Evolutionary conservation across 2,888 invertebrate genomes (phyloP), one percentile per base, ranked within the genome.

Genomic region (Polylopha cassiicola): DNA sequence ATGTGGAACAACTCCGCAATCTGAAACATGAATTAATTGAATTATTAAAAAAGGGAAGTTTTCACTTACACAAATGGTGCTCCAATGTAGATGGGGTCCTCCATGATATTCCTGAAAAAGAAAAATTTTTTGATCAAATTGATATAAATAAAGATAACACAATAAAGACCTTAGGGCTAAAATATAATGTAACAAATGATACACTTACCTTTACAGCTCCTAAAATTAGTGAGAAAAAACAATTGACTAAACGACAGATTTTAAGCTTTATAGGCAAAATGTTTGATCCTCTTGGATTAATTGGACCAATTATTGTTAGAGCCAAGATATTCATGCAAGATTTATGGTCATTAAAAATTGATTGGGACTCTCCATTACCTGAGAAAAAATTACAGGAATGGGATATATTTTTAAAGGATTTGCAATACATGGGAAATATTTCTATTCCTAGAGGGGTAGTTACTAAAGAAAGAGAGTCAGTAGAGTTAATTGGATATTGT

Each of bases 241-340:
- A 15, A 4, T 15, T 11, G n/a, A 22, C 37, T 13, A 37, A 37
- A 27, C 13, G 17, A 9, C 14, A 37, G 15, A 27, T 23, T n/a
- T n/a, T 29, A 7, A 29, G 28, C 22, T 37, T 37, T 11, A 37
- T 29, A 16, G 29, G 29, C 7, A 37, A 37, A 11, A 37, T 28
- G n/a, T 29, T 37, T 11, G 29, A 37, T 16, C 37, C 37, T 21
- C 10, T 37, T 3, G 37, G 37, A 6, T 22, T 36, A 1, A 28
- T 36, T n/a, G 36, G 36, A 8, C 36, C 36, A 10, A 15, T 27
- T 6, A 14, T 37, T 7, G 17, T 22, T 8, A 11, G 4, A 20
- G 41, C 41, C 3, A 41, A 41, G 10, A 6, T 36, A 1, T 36
- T 36, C 6, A 36, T 41, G 36, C 41, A 41, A 17, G 5, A 22